phyloP scores from a whole-genome alignment of 1,140 invertebrate species.

The Gryllus bimaculatus region DNA sequence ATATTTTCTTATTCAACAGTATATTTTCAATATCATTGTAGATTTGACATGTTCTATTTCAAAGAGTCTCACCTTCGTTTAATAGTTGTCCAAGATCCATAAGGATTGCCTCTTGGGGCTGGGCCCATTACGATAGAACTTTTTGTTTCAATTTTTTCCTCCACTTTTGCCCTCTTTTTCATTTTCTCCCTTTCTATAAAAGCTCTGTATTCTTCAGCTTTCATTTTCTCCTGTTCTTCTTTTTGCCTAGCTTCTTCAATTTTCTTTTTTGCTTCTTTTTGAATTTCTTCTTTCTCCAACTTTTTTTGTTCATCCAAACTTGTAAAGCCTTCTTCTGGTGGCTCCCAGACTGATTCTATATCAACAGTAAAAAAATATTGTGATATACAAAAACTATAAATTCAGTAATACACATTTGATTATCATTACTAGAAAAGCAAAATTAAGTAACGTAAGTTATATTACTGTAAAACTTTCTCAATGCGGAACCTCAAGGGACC shows the following conservation, averaged over 20 bases:
- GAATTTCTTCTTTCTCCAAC: constrained; percentile 31
- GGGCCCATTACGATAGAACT: constrained; percentile 32
- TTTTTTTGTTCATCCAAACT: constrained; percentile 50
- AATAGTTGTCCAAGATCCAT: constrained; percentile 54
- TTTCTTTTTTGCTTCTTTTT: constrained; percentile 29
- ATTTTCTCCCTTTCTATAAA: constrained; percentile 25
- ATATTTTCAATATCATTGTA: too few species aligned
- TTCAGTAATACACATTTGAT: too few species aligned
- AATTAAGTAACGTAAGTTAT: too few species aligned
- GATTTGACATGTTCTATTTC: too few species aligned
- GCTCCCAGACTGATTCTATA: constrained; percentile 52
- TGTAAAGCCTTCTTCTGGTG: constrained; percentile 52
- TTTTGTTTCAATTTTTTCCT: constrained; percentile 25
- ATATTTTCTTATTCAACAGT: too few species aligned
- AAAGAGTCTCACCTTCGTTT: constrained; percentile 34
- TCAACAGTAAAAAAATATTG: background rate
- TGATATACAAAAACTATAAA: background rate
- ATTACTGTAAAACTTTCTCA: too few species aligned
- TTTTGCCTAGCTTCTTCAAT: constrained; percentile 30
- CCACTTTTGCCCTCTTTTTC: constrained; percentile 30
- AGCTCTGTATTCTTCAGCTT: constrained; percentile 32
- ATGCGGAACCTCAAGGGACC: too few species aligned
- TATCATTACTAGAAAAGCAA: too few species aligned
- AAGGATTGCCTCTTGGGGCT: constrained; percentile 44
- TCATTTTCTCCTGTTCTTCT: constrained; percentile 27